A percentile compares a stretch with the other conserved stretches of the same genome.
Conservation (phyloP, 2,113 vertebrate genomes). For the Lepisosteus oculatus region DNA sequence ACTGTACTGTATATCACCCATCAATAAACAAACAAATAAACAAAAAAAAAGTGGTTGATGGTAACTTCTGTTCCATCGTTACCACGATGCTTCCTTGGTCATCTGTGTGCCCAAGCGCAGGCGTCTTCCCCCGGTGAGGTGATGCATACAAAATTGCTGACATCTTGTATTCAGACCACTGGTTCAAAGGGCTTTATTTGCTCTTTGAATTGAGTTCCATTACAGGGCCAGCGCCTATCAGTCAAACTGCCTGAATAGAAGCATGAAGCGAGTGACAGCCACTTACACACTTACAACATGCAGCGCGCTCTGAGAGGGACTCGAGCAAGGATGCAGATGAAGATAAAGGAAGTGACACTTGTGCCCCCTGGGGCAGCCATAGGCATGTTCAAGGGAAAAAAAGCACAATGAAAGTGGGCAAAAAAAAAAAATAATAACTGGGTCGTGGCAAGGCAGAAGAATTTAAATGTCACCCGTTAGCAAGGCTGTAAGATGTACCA, state of each 20-base stretch:
- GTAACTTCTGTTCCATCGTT: constrained; percentile 71
- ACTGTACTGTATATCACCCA: neutral
- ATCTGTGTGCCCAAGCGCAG: constrained; percentile 44
- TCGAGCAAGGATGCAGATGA: constrained; percentile 49
- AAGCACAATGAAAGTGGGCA: constrained; percentile 18
- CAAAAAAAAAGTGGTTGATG: constrained; percentile 36
- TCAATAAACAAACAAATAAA: neutral
- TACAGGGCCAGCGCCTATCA: constrained; percentile 55
- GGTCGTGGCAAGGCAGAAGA: constrained; percentile 48
- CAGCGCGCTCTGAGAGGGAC: constrained; percentile 45
- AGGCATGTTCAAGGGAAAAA: constrained; percentile 23
- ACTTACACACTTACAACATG: constrained; percentile 24
- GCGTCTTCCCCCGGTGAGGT: constrained; percentile 23
- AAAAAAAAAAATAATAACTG: constrained; percentile 20
- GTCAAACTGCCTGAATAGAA: constrained; percentile 55
- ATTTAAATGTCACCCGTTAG: constrained; percentile 55
- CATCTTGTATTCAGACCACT: constrained; percentile 63
- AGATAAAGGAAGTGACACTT: constrained; percentile 64
- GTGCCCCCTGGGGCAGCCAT: constrained; percentile 53
- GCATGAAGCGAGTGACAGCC: constrained; percentile 27
- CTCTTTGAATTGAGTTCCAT: constrained; percentile 65
- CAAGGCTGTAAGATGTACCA: constrained; percentile 20
- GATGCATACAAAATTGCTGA: constrained; percentile 25
- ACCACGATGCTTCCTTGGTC: constrained; percentile 49
- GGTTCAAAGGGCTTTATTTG: constrained; percentile 72